phyloP scores from a whole-genome alignment of 1,140 invertebrate genomes.

The Goniozus legneri region DNA sequence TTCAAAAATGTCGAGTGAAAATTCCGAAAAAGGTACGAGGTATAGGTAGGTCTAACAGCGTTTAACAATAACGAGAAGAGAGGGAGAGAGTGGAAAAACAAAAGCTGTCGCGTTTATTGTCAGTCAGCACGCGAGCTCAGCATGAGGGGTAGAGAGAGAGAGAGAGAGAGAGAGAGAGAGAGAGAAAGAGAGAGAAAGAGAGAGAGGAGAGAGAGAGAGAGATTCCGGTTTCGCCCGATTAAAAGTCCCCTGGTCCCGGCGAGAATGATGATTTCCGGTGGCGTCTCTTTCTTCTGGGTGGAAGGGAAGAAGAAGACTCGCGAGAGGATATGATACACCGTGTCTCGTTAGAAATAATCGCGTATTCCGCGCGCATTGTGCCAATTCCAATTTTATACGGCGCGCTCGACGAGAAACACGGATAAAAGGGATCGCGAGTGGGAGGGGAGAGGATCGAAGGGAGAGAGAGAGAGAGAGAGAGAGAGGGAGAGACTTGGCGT shows the following conservation, averaged over 20 bases:
- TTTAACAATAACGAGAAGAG: no score
- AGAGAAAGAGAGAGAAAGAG: no score
- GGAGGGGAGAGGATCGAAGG: slow-evolving; percentile 5
- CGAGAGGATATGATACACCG: neutral
- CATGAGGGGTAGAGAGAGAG: no score
- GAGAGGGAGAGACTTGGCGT: slow-evolving; percentile 3
- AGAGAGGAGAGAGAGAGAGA: slow-evolving; percentile 4
- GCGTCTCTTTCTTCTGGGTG: slow-evolving; percentile 38
- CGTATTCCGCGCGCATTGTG: slow-evolving; percentile 36
- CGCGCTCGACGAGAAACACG: slow-evolving; percentile 9
- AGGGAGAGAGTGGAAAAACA: slow-evolving; percentile 13
- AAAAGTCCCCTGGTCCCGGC: slow-evolving; percentile 23
- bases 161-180: no score
- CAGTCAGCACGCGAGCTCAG: slow-evolving; percentile 23
- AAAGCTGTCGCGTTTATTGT: slow-evolving; percentile 28
- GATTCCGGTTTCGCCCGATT: slow-evolving; percentile 36
- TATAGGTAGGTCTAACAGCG: no score
- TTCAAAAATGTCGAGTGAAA: no score
- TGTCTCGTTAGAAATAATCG: slow-evolving; percentile 32
- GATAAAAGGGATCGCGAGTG: no score
- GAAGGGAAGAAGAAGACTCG: slow-evolving; percentile 16
- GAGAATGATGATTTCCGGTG: slow-evolving; percentile 44
- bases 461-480: slow-evolving; percentile 4
- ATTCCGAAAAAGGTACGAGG: no score
- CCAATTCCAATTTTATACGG: slow-evolving; percentile 27